A percentile compares a stretch with the other conserved stretches of the same genome.
Conservation (phyloP, 2,797 vertebrate genomes). For the Hapalemur alaotrensis region DNA sequence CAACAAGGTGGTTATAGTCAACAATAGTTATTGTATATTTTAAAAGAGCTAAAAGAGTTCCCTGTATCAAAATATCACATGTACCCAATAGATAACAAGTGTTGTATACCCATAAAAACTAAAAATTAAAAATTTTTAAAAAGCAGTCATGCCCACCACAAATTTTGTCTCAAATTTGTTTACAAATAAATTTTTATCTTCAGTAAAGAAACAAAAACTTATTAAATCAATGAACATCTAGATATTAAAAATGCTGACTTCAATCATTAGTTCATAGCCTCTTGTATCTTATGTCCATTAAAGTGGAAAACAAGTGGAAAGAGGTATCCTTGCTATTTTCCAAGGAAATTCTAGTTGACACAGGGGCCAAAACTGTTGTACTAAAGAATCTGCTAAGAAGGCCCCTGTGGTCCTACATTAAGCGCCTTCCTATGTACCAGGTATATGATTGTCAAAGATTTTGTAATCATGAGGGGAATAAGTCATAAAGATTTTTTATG, state of each 20-base stretch:
- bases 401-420: slow-evolving; percentile 79
- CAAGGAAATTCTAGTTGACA: slow-evolving; percentile 77
- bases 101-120: not conserved
- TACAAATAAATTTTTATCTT: slow-evolving; percentile 60
- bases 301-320: slow-evolving; percentile 20
- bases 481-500: slow-evolving; percentile 77
- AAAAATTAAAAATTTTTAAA: not conserved
- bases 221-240: slow-evolving; percentile 75
- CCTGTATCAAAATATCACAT: not conserved
- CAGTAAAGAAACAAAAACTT: slow-evolving; percentile 71
- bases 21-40: not conserved
- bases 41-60: not conserved
- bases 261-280: slow-evolving; percentile 80
- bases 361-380: slow-evolving; percentile 78
- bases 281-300: slow-evolving; percentile 77
- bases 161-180: slow-evolving; percentile 43
- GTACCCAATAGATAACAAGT: not conserved
- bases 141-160: not conserved
- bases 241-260: slow-evolving; percentile 83
- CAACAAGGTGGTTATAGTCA: not conserved
- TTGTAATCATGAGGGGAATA: slow-evolving; percentile 73
- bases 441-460: slow-evolving; percentile 74
- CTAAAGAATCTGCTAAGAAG: slow-evolving; percentile 84
- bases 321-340: slow-evolving; percentile 7
- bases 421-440: slow-evolving; percentile 75